A percentile compares a stretch with the other conserved stretches of the same genome.
Evolutionary conservation across 2,797 vertebrate genomes (phyloP).

Genomic region (Otolemur crassicaudatus): DNA sequence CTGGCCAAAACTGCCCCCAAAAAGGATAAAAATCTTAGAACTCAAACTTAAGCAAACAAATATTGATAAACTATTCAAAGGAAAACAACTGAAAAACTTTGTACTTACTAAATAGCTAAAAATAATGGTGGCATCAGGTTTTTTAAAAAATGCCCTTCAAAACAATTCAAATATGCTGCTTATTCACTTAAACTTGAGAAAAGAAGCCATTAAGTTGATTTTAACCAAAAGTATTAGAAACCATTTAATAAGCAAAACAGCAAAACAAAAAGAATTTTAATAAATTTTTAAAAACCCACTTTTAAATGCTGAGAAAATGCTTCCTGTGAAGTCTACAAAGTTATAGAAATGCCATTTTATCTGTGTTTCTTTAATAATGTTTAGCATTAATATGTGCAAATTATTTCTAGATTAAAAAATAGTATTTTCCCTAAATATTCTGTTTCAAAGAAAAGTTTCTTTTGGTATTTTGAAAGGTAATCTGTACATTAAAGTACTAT

Average conservation of each 20-base stretch:
- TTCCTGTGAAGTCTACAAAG: background rate
- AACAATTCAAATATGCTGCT: slow-evolving; percentile 33
- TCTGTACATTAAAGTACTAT: background rate
- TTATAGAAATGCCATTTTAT: slow-evolving; percentile 10
- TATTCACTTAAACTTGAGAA: slow-evolving; percentile 33
- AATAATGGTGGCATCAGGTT: slow-evolving; percentile 29
- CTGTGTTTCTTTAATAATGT: background rate
- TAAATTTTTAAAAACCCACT: background rate
- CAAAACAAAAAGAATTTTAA: background rate
- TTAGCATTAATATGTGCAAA: slow-evolving; percentile 22
- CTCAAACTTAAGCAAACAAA: slow-evolving; percentile 27
- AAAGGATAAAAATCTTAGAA: slow-evolving; percentile 16
- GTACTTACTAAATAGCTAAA: background rate
- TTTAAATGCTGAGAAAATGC: slow-evolving; percentile 35
- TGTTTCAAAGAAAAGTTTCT: slow-evolving; percentile 32
- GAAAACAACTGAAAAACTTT: slow-evolving; percentile 21
- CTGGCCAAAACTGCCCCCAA: too few relatives aligned
- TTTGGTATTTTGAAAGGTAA: slow-evolving; percentile 49
- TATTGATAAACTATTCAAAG: slow-evolving; percentile 15
- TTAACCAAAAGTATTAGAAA: background rate
- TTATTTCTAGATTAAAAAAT: slow-evolving; percentile 30
- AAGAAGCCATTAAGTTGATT: slow-evolving; percentile 24
- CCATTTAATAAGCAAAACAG: slow-evolving; percentile 3
- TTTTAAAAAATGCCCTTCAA: slow-evolving; percentile 26
- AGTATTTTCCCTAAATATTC: background rate